Percentiles rank a stretch among this genome's conserved stretches.
These are phyloP conservation scores for Xanthia togata DNA, from an alignment of 2,888 invertebrate species.

Conservation along the genomic window DNA sequence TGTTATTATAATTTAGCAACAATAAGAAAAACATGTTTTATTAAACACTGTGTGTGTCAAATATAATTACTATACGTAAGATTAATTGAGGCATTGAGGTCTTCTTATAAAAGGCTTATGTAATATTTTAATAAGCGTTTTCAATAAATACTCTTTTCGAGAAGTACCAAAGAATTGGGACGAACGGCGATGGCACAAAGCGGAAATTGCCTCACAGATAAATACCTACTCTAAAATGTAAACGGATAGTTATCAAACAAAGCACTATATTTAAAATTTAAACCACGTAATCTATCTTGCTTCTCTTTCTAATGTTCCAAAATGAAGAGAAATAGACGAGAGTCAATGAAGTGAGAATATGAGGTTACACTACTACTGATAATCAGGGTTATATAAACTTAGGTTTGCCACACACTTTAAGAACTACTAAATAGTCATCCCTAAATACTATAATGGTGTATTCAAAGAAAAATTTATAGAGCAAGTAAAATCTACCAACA, in stretches of 20 bases:
- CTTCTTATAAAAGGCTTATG: conserved; percentile 38
- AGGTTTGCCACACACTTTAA: neutral
- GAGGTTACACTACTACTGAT: conserved; percentile 50
- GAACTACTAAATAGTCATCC: neutral
- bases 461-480: neutral
- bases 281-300: conserved; percentile 24
- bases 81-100: conserved; percentile 56
- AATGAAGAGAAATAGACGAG: conserved; percentile 27
- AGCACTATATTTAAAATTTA: conserved; percentile 5
- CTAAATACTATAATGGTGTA: neutral
- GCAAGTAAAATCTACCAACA: neutral
- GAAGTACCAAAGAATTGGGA: conserved; percentile 34
- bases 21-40: conserved; percentile 20
- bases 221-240: conserved; percentile 20
- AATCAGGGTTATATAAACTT: conserved; percentile 26
- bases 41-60: conserved; percentile 40
- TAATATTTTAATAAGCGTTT: conserved; percentile 51
- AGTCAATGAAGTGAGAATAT: conserved; percentile 61
- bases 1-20: conserved; percentile 37
- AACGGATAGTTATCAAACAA: conserved; percentile 24
- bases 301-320: conserved; percentile 22
- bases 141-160: conserved; percentile 34
- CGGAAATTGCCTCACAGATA: conserved; percentile 43
- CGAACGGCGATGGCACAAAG: conserved; percentile 21
- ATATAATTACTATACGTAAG: conserved; percentile 57